phyloP scores from a whole-genome alignment of 2,113 vertebrate species.

The Thomomys bottae region DNA sequence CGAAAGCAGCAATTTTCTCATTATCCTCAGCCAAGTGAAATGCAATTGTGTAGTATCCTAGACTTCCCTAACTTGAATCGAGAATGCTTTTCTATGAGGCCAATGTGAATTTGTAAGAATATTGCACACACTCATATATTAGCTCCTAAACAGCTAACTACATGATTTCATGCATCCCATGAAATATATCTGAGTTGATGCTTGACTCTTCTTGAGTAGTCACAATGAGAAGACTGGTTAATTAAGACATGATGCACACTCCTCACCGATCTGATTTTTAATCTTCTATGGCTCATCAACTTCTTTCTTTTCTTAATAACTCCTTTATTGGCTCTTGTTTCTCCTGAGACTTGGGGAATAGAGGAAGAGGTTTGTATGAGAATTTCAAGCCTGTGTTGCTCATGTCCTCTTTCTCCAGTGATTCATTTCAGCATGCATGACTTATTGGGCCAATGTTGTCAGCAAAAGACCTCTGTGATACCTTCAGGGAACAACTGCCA shows the following conservation, averaged over 20 bases:
- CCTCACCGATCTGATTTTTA: slow-evolving; percentile 68
- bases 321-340: slow-evolving; percentile 67
- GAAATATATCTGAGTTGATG: not conserved
- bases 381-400: not conserved
- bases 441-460: not conserved
- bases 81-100: not conserved
- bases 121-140: not conserved
- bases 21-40: slow-evolving; percentile 18
- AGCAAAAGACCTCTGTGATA: not conserved
- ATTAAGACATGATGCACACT: slow-evolving; percentile 71
- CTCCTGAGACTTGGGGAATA: slow-evolving; percentile 54
- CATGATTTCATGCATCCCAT: not conserved
- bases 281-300: slow-evolving; percentile 73
- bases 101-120: not conserved
- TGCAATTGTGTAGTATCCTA: not conserved
- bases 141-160: not conserved
- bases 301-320: slow-evolving; percentile 68
- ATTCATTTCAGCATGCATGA: not conserved
- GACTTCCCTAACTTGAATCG: slow-evolving; percentile 7
- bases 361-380: not conserved
- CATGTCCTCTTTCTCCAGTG: not conserved
- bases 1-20: slow-evolving; percentile 16
- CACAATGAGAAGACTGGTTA: slow-evolving; percentile 42
- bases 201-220: not conserved
- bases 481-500: not conserved